Conservation (phyloP, 2,113 vertebrate genomes). For the Brachirus orientalis region DNA sequence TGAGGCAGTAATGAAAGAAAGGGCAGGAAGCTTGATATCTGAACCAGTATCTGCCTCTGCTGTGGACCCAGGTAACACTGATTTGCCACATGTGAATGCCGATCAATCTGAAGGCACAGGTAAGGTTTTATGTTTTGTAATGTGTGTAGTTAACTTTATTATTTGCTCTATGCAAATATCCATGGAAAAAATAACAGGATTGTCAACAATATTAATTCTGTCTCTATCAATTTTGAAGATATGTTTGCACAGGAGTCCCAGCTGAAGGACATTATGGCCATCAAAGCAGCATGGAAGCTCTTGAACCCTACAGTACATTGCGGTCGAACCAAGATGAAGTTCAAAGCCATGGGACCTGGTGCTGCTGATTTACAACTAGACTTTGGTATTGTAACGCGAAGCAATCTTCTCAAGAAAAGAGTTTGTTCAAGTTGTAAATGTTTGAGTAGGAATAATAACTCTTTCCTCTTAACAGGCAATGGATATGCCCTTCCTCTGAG, state of each 20-base stretch:
- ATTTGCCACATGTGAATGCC: neutral
- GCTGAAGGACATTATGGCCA: neutral
- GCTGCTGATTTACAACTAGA: constrained; percentile 43
- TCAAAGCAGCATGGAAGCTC: constrained; percentile 34
- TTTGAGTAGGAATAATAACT: rapidly evolving
- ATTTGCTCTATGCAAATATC: neutral
- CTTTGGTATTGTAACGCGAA: constrained; percentile 29
- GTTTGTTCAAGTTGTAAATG: neutral
- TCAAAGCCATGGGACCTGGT: constrained; percentile 43
- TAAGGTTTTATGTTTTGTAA: neutral
- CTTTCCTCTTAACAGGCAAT: constrained; percentile 20
- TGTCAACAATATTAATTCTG: neutral
- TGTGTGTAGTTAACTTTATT: too few relatives aligned
- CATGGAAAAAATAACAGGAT: neutral
- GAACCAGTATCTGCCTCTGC: neutral
- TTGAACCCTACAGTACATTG: constrained; percentile 50
- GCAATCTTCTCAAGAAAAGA: neutral
- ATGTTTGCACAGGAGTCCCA: neutral
- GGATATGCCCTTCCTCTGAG: constrained; percentile 9
- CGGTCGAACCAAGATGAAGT: constrained; percentile 35
- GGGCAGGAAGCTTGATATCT: neutral
- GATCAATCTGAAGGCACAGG: constrained; percentile 2
- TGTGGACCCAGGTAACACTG: neutral
- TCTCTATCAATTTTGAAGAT: constrained; percentile 6
- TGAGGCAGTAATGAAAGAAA: constrained; percentile 4